These are phyloP conservation scores for Toxotes chatareus DNA, from an alignment of 2,113 vertebrate genomes.

Conservation along the genomic window DNA sequence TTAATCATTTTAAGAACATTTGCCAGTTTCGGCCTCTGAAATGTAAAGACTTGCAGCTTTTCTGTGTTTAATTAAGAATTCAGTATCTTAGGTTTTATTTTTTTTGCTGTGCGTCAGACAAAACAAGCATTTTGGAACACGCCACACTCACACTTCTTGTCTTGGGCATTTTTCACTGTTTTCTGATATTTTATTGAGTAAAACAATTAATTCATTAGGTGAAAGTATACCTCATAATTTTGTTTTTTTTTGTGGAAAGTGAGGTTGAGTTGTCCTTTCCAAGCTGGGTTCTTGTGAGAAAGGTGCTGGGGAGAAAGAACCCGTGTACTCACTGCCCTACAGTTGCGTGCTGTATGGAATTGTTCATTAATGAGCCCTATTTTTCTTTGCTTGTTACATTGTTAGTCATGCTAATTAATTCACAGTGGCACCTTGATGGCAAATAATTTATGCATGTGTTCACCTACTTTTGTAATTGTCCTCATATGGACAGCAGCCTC, in stretches of 20 bases:
- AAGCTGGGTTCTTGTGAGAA: background rate
- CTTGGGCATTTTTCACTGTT: background rate
- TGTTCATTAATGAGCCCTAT: conserved; percentile 35
- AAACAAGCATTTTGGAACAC: background rate
- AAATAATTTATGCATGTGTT: conserved; percentile 38
- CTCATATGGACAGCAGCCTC: conserved; percentile 20
- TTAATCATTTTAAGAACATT: too few species aligned
- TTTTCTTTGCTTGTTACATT: conserved; percentile 29
- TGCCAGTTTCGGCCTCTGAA: too few species aligned
- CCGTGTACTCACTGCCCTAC: background rate
- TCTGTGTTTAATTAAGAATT: background rate
- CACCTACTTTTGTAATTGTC: conserved; percentile 41
- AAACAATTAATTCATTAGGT: background rate
- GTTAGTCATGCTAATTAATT: conserved; percentile 59
- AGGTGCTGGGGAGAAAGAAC: background rate
- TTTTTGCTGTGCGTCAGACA: background rate
- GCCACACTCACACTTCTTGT: background rate
- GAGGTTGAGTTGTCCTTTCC: background rate
- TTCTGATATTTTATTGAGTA: background rate
- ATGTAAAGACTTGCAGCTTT: too few species aligned
- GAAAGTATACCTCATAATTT: background rate
- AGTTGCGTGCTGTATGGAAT: background rate
- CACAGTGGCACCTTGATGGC: conserved; percentile 49
- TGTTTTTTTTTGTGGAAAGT: background rate
- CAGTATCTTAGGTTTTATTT: too few species aligned